Base-by-base conservation (phyloP, 2,797 vertebrate species). In the Syndactyla subalaris region DNA sequence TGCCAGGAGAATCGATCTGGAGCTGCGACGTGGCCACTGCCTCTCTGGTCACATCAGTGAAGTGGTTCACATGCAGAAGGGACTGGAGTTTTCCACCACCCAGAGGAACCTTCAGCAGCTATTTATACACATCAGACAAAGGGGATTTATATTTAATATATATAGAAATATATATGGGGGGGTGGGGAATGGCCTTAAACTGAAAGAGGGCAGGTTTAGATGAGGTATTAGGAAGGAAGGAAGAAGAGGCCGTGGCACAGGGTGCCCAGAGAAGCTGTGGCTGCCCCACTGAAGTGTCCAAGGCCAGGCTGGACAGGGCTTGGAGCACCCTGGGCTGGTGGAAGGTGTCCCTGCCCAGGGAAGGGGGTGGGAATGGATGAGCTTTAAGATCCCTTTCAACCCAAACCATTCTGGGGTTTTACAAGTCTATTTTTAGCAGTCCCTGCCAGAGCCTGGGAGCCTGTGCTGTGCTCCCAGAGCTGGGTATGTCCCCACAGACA, bases 1-100 rank as follows among this genome's bases (percentile, higher is more conserved):
- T 1, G 0, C 41, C 58, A 14, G 66, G 30, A 46, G 87, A 57
- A 81, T 34, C 30, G 10, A 24, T 4, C 7, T 0, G 0, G 45
- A 0, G 68, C 75, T 9, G 18, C 0, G 9, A 3, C 5, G 66
- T 8, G 55, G 19, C 45, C 67, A 4, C 62, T 0, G 22, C 38
- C 38, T 32, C 82, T 46, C 89, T 81, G 70, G 17, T 34, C 70
- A 16, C 51, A 63, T 7, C 77, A 66, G 36, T 12, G 5, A 54
- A 48, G 22, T 2, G 2, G 85, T 39, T 73, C 87, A n/a, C 9
- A 32, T 5, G 15, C 59, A 27, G 16, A 36, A 79, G 38, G 1
- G 0, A 21, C 8, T 1, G 10, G 59, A 82, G 55, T 61, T 52
- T 61, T 49, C 29, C 43, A 2, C 8, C 20, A 32, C 7, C 9